These are phyloP conservation scores for Poeciliopsis paucimaculata DNA, from an alignment of 2,797 vertebrate genomes.

Conservation along the genomic window DNA sequence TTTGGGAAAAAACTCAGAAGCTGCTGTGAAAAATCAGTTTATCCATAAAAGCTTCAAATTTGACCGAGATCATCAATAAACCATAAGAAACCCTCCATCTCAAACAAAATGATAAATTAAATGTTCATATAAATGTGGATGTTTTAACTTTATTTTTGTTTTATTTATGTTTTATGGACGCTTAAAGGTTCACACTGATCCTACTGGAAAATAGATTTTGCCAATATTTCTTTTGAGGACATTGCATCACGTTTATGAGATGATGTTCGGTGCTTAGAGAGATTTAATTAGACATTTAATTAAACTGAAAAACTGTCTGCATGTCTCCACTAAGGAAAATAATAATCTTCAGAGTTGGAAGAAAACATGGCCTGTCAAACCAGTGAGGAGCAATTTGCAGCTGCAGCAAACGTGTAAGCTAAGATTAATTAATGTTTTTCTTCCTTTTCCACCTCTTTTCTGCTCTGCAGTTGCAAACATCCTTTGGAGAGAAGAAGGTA, in stretches of 20 bases:
- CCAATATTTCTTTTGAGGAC: slow-evolving; percentile 23
- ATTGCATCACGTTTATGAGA: slow-evolving; percentile 41
- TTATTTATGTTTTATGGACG: not conserved
- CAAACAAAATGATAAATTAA: not conserved
- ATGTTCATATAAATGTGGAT: not conserved
- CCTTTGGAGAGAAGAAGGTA: slow-evolving; percentile 81
- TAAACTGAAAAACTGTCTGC: slow-evolving; percentile 44
- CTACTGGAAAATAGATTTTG: slow-evolving; percentile 21
- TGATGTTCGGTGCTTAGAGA: slow-evolving; percentile 16
- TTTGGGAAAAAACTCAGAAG: not conserved
- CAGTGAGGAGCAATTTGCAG: slow-evolving; percentile 32
- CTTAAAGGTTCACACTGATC: not conserved
- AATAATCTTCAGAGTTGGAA: slow-evolving; percentile 30
- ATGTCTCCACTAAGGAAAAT: slow-evolving; percentile 22
- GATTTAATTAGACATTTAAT: slow-evolving; percentile 19
- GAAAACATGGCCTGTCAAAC: slow-evolving; percentile 37
- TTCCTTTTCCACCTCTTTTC: slow-evolving; percentile 3
- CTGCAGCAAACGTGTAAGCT: slow-evolving; percentile 40
- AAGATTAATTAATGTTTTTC: slow-evolving; percentile 33
- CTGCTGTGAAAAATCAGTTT: not conserved
- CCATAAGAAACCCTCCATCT: not conserved
- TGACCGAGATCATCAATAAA: not conserved
- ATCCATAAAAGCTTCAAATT: not conserved
- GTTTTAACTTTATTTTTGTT: not conserved
- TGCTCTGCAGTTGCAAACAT: slow-evolving; percentile 76